Base-by-base conservation (phyloP, 37 sponge, comb jelly and placozoan species). In the Cliona cf. orientalis region DNA sequence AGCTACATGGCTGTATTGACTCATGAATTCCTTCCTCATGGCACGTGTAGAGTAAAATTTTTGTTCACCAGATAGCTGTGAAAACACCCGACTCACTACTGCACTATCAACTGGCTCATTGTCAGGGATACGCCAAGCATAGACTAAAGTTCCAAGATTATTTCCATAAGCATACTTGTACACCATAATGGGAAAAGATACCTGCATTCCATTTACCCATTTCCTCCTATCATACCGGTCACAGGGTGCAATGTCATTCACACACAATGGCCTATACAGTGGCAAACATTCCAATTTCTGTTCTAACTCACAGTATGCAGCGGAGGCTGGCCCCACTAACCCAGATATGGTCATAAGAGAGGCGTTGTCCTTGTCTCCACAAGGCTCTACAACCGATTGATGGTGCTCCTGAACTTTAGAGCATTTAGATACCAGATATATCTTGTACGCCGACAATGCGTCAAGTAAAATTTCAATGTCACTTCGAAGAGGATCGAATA, bases 91-190 rank as follows among this genome's bases (percentile, higher is more conserved):
- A 37, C 76, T 76, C 22, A 59, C 39, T 26, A 40, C 38, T 32
- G 76, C 58, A 26, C 44, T 34, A 60, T 76, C 63, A 45, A 46
- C 49, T 45, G 74, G 2, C 9, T 62, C 78, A n/a, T n/a, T n/a
- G 2, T 42, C 41, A 41, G 78, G 78, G 38, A 77, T 41, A 38
- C 42, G 60, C 78, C 78, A 77, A 11, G 63, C 78, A 77, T 41
- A 63, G 2, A 40, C 42, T 61, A 63, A 36, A 38, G 63, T 77
- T 41, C 78, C 78, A 60, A 77, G 64, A 64, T 77, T 60, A 61
- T 77, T 77, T 60, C 78, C 78, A 77, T 77, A 61, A n/a, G 78
- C 36, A 61, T 79, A 79, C 69, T 46, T 79, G 57, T 79, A 79
- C 68, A 79, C 5, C 66, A 64, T 78, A 17, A 78, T 41, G 19